Evolutionary conservation across 2,797 vertebrate genomes (phyloP).

Genomic region (Falco novaeseelandiae): DNA sequence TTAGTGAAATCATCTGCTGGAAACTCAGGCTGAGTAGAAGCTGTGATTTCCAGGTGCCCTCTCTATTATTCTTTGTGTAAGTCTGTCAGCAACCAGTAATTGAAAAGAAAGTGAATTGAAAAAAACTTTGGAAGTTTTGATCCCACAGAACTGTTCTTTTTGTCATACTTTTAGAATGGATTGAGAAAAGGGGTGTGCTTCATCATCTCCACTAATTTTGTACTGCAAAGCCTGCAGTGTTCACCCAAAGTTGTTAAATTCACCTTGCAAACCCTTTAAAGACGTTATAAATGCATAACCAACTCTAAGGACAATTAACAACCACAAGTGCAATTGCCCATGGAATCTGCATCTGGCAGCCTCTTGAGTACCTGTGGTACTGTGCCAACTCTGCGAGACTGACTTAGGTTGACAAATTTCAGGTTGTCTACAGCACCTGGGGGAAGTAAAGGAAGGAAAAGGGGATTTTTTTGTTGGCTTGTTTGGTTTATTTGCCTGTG

Average conservation of each 20-base stretch:
- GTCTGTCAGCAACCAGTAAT: background rate
- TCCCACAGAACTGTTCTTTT: background rate
- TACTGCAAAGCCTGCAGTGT: background rate
- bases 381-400: background rate
- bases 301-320: slow-evolving; percentile 15
- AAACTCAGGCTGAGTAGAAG: background rate
- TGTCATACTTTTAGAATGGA: background rate
- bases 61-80: background rate
- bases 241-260: slow-evolving; percentile 4
- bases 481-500: background rate
- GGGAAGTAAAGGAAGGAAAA: background rate
- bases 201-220: background rate
- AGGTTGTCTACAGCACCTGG: background rate
- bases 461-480: fast-evolving
- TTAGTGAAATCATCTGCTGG: background rate
- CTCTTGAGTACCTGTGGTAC: background rate
- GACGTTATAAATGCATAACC: background rate
- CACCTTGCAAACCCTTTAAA: slow-evolving; percentile 21
- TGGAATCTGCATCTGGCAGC: slow-evolving; percentile 46
- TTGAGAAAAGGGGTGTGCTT: background rate
- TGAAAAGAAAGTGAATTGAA: background rate
- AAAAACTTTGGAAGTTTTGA: background rate
- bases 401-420: background rate
- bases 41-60: background rate
- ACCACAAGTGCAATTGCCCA: slow-evolving; percentile 13